These are phyloP conservation scores for Pantelozetes paolii DNA, from an alignment of 2,888 invertebrate species.

Conservation along the genomic window DNA sequence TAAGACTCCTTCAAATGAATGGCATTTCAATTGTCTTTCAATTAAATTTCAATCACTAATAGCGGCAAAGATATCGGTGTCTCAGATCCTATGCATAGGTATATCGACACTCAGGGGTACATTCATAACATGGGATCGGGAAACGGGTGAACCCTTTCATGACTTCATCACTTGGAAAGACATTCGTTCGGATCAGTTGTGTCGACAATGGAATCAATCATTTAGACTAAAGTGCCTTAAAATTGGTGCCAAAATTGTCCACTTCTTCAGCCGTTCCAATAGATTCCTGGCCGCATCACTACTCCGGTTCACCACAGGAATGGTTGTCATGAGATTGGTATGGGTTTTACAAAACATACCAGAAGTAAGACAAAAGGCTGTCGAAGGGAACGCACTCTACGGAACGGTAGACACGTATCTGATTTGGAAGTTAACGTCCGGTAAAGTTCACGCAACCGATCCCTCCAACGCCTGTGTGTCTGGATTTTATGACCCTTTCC, in stretches of 20 bases:
- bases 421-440: conserved; percentile 69
- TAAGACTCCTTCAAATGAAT: conserved; percentile 45
- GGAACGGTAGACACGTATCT: conserved; percentile 93
- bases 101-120: conserved; percentile 77
- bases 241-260: conserved; percentile 61
- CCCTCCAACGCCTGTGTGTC: conserved; percentile 86
- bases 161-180: conserved; percentile 90
- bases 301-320: conserved; percentile 75
- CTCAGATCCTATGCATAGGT: conserved; percentile 71
- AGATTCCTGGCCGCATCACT: conserved; percentile 79
- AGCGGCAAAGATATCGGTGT: conserved; percentile 67
- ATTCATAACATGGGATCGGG: conserved; percentile 74
- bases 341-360: conserved; percentile 73
- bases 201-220: conserved; percentile 73
- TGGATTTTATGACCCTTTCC: conserved; percentile 88
- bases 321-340: conserved; percentile 71
- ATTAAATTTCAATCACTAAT: conserved; percentile 46
- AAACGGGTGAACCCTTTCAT: conserved; percentile 70
- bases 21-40: conserved; percentile 54
- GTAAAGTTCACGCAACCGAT: conserved; percentile 69
- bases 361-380: conserved; percentile 62
- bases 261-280: conserved; percentile 70
- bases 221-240: conserved; percentile 59
- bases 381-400: conserved; percentile 66
- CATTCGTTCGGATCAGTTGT: conserved; percentile 67